Percentiles rank a stretch among this genome's conserved stretches.
phyloP scores from a whole-genome alignment of 1,140 invertebrate genomes.

The Orchestia grillus region DNA sequence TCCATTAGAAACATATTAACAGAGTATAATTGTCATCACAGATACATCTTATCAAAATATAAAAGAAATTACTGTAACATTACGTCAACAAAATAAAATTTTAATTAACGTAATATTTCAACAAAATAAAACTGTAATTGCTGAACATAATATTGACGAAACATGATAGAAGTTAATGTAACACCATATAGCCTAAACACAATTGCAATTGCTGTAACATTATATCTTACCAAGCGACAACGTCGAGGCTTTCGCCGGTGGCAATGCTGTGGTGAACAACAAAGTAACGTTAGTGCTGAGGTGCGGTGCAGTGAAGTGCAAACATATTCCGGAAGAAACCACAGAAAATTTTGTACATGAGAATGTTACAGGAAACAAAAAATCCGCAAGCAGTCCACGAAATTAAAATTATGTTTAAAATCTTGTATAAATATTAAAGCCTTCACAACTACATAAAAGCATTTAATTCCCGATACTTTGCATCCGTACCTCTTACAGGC shows the following conservation, averaged over 20 bases:
- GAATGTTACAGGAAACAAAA: not conserved
- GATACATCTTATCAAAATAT: no score
- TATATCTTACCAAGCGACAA: slow-evolving; percentile 15
- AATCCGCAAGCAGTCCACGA: not conserved
- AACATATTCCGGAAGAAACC: not conserved
- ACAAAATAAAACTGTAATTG: no score
- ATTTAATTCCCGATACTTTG: not conserved
- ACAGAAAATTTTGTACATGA: not conserved
- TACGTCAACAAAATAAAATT: not conserved
- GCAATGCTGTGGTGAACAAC: not conserved
- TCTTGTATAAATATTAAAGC: not conserved
- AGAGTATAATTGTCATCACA: no score
- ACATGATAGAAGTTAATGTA: no score
- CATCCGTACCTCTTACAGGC: not conserved
- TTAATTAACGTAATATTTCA: no score
- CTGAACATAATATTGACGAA: no score
- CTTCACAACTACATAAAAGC: not conserved
- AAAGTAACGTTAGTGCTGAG: slow-evolving; percentile 8
- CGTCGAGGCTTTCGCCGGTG: not conserved
- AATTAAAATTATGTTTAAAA: not conserved
- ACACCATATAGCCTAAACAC: no score
- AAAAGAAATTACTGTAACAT: not conserved
- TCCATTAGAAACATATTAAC: no score
- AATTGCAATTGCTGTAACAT: not conserved
- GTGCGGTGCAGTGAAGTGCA: not conserved